Percentiles rank a stretch among this genome's conserved stretches.
Conservation (phyloP, 2,113 vertebrate species). For the Polypterus senegalus region DNA sequence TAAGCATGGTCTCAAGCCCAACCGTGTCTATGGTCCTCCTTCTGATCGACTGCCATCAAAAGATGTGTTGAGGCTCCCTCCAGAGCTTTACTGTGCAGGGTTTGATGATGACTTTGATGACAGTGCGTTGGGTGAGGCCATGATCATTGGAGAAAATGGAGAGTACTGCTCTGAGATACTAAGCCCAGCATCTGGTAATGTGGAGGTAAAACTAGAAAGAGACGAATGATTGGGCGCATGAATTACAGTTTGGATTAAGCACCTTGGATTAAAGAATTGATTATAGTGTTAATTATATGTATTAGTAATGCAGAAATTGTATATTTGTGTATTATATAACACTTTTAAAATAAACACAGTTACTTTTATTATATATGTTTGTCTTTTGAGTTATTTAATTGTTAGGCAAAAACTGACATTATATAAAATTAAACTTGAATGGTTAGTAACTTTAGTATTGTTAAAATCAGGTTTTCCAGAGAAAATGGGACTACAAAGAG, state of each 20-base stretch:
- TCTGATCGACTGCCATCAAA: slow-evolving; percentile 45
- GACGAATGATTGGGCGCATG: too few species aligned
- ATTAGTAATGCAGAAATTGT: too few species aligned
- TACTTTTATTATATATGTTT: too few species aligned
- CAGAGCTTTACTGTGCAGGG: background rate
- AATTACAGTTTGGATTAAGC: background rate
- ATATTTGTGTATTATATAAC: too few species aligned
- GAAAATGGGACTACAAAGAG: too few species aligned
- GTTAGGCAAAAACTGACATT: too few species aligned
- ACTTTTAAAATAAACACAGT: too few species aligned
- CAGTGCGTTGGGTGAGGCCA: background rate
- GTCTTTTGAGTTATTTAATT: too few species aligned
- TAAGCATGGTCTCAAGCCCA: slow-evolving; percentile 46
- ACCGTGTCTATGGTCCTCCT: slow-evolving; percentile 39
- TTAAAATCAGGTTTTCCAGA: too few species aligned
- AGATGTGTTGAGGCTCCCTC: slow-evolving; percentile 16
- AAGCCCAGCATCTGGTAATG: background rate
- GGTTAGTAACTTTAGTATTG: too few species aligned
- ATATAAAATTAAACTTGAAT: too few species aligned
- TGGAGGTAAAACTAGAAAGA: background rate
- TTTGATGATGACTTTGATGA: background rate
- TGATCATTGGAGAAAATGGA: background rate
- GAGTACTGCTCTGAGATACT: background rate
- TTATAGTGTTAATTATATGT: too few species aligned
- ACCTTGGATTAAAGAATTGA: background rate